Evolutionary conservation across 2,797 vertebrate genomes (phyloP).

Genomic region (Spatula versicolor): DNA sequence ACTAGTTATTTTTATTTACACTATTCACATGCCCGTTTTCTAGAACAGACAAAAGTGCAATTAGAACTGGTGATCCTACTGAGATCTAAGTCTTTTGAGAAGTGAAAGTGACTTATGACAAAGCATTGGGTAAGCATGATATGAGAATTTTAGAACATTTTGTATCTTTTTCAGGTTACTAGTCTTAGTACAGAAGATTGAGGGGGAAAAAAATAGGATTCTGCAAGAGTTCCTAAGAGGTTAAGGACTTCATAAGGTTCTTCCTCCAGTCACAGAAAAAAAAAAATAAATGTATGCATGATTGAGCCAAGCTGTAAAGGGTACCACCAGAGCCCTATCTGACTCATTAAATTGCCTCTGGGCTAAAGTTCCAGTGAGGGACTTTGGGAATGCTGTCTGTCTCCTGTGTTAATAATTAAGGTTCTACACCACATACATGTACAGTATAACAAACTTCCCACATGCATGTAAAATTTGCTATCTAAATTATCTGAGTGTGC

Average conservation of each 20-base stretch:
- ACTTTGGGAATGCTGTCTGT: not conserved
- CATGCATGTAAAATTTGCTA: not conserved
- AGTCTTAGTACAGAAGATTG: not conserved
- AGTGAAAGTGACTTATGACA: not conserved
- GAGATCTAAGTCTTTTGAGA: not conserved
- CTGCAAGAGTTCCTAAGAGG: not conserved
- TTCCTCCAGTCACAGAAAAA: not conserved
- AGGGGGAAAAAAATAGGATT: not conserved
- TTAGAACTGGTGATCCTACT: not conserved
- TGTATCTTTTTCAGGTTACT: not conserved
- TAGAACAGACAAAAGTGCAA: not conserved
- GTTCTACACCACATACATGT: not conserved
- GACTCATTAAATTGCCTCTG: not conserved
- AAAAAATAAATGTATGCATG: not conserved
- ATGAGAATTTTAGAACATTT: not conserved
- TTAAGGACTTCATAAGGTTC: not conserved
- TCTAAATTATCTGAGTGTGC: not conserved
- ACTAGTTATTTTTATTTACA: not conserved
- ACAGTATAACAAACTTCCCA: not conserved
- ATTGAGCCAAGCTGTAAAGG: not conserved
- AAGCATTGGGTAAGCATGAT: not conserved
- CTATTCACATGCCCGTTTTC: not conserved
- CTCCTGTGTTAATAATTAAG: conserved; percentile 13
- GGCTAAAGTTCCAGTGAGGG: not conserved
- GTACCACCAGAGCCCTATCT: not conserved